A percentile compares a stretch with the other conserved stretches of the same genome.
phyloP scores from a whole-genome alignment of 2,113 vertebrate genomes.

The Cariama cristata region DNA sequence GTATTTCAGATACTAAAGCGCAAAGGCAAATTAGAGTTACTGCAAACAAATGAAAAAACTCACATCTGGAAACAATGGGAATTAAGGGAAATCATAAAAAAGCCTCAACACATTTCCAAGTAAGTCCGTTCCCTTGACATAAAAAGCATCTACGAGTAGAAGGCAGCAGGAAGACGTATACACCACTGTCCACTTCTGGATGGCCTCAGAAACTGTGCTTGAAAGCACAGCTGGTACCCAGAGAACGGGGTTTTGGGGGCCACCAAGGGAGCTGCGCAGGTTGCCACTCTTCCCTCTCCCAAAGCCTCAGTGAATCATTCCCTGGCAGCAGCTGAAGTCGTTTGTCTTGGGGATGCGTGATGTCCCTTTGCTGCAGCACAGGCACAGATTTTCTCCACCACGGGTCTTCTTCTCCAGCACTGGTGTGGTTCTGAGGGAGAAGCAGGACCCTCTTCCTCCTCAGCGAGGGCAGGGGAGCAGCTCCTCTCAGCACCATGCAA shows the following conservation, averaged over 20 bases:
- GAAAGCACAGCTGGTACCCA: neutral
- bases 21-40: neutral
- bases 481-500: accelerated
- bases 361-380: neutral
- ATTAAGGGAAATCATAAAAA: neutral
- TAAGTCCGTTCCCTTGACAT: neutral
- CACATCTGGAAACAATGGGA: neutral
- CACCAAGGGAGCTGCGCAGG: accelerated
- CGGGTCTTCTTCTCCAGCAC: neutral
- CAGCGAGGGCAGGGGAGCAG: neutral
- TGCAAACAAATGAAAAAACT: neutral
- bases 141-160: neutral
- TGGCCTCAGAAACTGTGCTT: neutral
- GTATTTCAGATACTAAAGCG: neutral
- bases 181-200: neutral
- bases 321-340: neutral
- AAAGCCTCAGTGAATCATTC: neutral
- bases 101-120: neutral
- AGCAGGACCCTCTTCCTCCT: neutral
- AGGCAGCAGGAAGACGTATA: neutral
- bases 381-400: neutral
- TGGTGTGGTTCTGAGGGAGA: accelerated
- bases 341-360: accelerated
- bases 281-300: neutral
- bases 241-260: accelerated